A percentile compares a stretch with the other conserved stretches of the same genome.
These are phyloP conservation scores for Neomonachus schauinslandi DNA, from an alignment of 2,113 vertebrate genomes.

Conservation along the genomic window DNA sequence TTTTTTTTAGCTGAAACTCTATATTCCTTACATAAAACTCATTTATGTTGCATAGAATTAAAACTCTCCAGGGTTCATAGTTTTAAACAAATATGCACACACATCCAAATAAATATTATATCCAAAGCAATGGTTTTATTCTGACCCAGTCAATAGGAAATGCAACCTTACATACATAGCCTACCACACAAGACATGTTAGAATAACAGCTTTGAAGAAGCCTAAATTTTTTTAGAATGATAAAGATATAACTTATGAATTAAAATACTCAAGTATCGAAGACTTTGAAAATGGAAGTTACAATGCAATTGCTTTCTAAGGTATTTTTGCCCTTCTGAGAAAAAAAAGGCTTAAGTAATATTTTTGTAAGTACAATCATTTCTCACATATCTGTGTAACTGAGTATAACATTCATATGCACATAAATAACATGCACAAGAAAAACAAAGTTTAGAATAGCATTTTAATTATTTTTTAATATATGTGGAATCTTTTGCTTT, in stretches of 20 bases:
- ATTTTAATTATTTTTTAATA: conserved; percentile 33
- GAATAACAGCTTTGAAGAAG: background rate
- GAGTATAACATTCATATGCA: background rate
- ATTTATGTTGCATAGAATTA: background rate
- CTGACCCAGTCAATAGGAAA: background rate
- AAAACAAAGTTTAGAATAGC: conserved; percentile 37
- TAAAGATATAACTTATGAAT: background rate
- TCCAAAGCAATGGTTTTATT: background rate
- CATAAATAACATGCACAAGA: background rate
- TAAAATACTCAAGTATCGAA: background rate
- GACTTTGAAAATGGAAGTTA: background rate
- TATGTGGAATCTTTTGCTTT: conserved; percentile 43
- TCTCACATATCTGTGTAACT: background rate
- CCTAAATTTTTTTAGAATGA: background rate
- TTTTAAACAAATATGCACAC: conserved; percentile 11
- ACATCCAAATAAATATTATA: conserved; percentile 20
- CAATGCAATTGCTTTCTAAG: background rate
- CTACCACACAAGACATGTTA: background rate
- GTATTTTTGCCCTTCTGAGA: background rate
- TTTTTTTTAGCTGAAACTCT: conserved; percentile 18
- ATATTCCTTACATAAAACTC: background rate
- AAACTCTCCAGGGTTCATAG: background rate
- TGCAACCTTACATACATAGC: background rate
- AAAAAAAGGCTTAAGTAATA: background rate
- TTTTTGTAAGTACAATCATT: background rate